Conservation (phyloP, 2,888 invertebrate genomes). For the Sphinx pinastri region DNA sequence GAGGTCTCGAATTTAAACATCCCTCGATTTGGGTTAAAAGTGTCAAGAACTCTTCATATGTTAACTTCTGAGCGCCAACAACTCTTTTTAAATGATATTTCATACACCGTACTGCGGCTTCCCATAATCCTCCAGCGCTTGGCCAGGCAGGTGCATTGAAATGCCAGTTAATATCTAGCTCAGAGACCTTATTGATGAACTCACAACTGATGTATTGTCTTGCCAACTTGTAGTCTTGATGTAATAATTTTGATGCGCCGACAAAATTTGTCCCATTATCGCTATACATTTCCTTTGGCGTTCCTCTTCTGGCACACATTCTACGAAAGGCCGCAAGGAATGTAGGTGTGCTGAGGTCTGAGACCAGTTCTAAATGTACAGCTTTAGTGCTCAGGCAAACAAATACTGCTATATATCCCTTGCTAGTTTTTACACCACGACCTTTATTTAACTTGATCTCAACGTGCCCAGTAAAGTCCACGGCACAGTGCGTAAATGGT, state of each 20-base stretch:
- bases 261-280: slow-evolving; percentile 44
- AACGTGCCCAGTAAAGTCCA: slow-evolving; percentile 31
- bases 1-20: slow-evolving; percentile 15
- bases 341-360: slow-evolving; percentile 39
- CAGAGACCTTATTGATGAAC: slow-evolving; percentile 24
- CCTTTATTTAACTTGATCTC: slow-evolving; percentile 29
- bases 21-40: slow-evolving; percentile 23
- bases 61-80: slow-evolving; percentile 16
- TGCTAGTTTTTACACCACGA: slow-evolving; percentile 32
- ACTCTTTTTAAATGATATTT: slow-evolving; percentile 36
- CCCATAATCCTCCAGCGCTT: slow-evolving; percentile 35
- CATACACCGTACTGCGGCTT: slow-evolving; percentile 32
- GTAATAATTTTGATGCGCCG: slow-evolving; percentile 36
- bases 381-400: slow-evolving; percentile 40
- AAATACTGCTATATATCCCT: slow-evolving; percentile 41
- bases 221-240: slow-evolving; percentile 7
- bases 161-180: slow-evolving; percentile 30
- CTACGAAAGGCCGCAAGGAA: slow-evolving; percentile 42
- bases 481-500: slow-evolving; percentile 29
- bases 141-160: slow-evolving; percentile 31
- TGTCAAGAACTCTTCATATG: slow-evolving; percentile 21
- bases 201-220: background rate
- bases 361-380: slow-evolving; percentile 44
- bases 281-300: slow-evolving; percentile 40
- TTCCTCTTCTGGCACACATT: slow-evolving; percentile 40